phyloP scores from a whole-genome alignment of 2,888 invertebrate species.

The Noctua comes region DNA sequence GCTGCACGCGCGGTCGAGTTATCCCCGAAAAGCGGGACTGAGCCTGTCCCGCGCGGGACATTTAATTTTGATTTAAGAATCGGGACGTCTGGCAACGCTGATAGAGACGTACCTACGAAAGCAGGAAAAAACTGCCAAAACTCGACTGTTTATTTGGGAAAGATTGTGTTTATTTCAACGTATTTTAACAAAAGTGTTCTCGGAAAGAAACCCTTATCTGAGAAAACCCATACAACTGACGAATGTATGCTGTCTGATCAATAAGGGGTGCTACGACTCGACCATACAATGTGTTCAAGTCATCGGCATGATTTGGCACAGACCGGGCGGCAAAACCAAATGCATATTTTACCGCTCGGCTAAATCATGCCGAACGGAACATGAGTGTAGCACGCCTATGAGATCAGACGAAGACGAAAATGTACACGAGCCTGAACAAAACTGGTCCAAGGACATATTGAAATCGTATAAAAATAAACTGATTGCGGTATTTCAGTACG shows the following conservation, averaged over 20 bases:
- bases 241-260: background rate
- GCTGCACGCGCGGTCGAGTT: too few relatives aligned
- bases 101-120: background rate
- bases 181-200: background rate
- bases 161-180: background rate
- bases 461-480: constrained; percentile 14
- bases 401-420: background rate
- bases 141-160: background rate
- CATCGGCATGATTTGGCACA: background rate
- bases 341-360: background rate
- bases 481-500: constrained; percentile 9
- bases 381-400: too few relatives aligned
- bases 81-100: too few relatives aligned
- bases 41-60: too few relatives aligned
- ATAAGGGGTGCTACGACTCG: background rate
- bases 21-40: too few relatives aligned
- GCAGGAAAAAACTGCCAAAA: background rate
- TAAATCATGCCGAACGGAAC: background rate
- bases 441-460: constrained; percentile 27
- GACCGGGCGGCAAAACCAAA: background rate
- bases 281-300: background rate
- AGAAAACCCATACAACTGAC: constrained; percentile 25
- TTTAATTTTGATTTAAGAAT: too few relatives aligned
- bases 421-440: constrained; percentile 5
- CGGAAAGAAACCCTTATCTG: background rate